These are phyloP conservation scores for Bubalus kerabau DNA, from an alignment of 2,113 vertebrate species.

Conservation along the genomic window DNA sequence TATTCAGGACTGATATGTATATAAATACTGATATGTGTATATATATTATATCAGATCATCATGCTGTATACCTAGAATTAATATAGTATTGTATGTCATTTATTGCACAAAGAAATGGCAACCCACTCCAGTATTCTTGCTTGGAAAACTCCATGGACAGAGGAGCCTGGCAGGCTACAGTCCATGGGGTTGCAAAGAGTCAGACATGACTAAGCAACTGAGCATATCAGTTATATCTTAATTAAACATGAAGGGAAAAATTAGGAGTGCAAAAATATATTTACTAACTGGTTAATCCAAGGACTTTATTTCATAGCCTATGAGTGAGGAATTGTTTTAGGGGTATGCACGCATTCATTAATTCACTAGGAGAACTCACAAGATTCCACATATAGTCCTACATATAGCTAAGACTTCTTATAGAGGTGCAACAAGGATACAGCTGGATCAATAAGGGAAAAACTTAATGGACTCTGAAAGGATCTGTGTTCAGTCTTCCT, in stretches of 20 bases:
- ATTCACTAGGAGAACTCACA: not conserved
- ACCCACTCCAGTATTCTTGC: not conserved
- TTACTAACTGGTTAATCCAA: not conserved
- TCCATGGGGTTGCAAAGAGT: not conserved
- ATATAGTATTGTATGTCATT: not conserved
- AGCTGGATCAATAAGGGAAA: not conserved
- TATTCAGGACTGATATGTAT: not conserved
- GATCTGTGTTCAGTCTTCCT: not conserved
- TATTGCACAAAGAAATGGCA: not conserved
- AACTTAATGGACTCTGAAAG: not conserved
- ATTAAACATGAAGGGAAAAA: not conserved
- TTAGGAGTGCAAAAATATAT: not conserved
- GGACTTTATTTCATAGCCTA: not conserved
- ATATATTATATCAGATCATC: not conserved
- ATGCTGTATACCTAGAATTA: not conserved
- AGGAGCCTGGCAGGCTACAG: not conserved
- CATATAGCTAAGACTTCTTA: not conserved
- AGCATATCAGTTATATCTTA: not conserved
- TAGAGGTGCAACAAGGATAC: not conserved
- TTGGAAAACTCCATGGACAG: not conserved
- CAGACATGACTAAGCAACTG: not conserved
- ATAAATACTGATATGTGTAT: not conserved
- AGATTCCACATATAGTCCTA: not conserved
- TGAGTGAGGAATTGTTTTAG: not conserved
- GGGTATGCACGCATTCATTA: not conserved